phyloP scores from a whole-genome alignment of 2,797 vertebrate genomes.

The Malacoctenus gilli region DNA sequence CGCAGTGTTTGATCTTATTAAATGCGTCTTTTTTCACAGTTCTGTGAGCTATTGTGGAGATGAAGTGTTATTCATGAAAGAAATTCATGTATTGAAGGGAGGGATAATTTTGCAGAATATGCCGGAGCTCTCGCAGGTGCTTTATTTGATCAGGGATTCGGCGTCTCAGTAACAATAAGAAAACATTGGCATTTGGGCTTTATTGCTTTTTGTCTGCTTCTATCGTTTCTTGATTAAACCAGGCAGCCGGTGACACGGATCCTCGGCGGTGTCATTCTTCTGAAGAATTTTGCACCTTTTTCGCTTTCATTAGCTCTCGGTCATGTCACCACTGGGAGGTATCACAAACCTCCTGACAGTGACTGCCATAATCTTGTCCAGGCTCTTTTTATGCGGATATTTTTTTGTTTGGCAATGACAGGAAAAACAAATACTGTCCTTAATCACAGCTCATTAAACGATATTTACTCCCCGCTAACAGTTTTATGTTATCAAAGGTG shows the following conservation, averaged over 20 bases:
- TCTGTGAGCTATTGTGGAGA: constrained; percentile 22
- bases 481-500: background rate
- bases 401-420: constrained; percentile 7
- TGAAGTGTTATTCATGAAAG: constrained; percentile 18
- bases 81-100: constrained; percentile 24
- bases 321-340: constrained; percentile 9
- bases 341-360: constrained; percentile 30
- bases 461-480: background rate
- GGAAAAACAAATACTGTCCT: background rate
- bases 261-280: constrained; percentile 18
- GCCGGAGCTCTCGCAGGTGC: constrained; percentile 30
- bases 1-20: background rate
- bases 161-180: constrained; percentile 54
- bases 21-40: background rate
- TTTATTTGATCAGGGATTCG: constrained; percentile 66
- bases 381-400: constrained; percentile 7
- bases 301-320: constrained; percentile 52
- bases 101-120: constrained; percentile 44
- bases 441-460: constrained; percentile 6
- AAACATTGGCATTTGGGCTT: constrained; percentile 56
- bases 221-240: constrained; percentile 64
- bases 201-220: constrained; percentile 68
- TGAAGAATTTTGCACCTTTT: constrained; percentile 28
- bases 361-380: constrained; percentile 17
- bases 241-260: constrained; percentile 33